Evolutionary conservation across 2,888 invertebrate genomes (phyloP).

Genomic region (Pristionchus arcanus): DNA sequence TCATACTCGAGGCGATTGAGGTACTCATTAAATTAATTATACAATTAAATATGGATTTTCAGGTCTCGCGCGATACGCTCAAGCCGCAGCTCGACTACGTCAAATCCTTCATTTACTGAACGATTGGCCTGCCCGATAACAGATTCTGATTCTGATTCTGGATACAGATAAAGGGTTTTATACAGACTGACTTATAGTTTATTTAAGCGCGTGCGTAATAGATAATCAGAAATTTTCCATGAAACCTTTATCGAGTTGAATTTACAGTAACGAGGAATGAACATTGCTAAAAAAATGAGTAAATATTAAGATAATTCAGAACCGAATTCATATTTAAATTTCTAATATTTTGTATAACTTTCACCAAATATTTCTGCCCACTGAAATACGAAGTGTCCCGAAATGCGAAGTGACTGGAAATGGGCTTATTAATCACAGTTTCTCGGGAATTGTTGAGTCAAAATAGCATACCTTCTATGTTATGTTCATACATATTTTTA

Average conservation of each 20-base stretch:
- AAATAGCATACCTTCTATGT: no score
- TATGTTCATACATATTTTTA: no score
- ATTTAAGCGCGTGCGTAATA: neutral
- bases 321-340: no score
- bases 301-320: no score
- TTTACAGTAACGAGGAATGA: no score
- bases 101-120: neutral
- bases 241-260: neutral
- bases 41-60: neutral
- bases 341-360: no score
- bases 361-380: no score
- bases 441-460: no score
- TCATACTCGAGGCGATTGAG: slow-evolving; percentile 35
- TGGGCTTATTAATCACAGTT: no score
- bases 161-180: slow-evolving; percentile 9
- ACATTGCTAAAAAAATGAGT: no score
- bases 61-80: slow-evolving; percentile 39
- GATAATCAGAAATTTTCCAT: neutral
- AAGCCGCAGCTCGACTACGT: slow-evolving; percentile 16
- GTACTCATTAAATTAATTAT: neutral
- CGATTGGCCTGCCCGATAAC: neutral
- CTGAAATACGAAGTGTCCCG: no score
- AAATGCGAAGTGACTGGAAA: no score
- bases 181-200: neutral
- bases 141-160: neutral